Base-by-base conservation (phyloP, 2,888 invertebrate species). In the Acleris holmiana region DNA sequence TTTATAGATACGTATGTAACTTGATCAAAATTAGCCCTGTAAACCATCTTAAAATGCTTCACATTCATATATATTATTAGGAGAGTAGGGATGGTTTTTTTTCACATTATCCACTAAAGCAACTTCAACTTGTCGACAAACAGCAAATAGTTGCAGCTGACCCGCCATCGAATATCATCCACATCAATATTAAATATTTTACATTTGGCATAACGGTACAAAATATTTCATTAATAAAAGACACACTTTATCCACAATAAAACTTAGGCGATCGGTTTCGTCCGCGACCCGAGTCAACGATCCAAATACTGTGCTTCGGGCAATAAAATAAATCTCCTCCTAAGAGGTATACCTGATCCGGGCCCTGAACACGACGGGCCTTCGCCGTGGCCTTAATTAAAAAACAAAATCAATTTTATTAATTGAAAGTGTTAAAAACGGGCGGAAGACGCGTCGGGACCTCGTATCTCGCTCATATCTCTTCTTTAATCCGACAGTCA, bases 371-470 rank as follows among this genome's bases (percentile, higher is more conserved):
- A 87, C 85, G 87, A 86, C 81, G 79, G 77, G 79, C 81, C 83
- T 88, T 88, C 89, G 87, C 88, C 88, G 88, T 88, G 79, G 81
- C 83, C 86, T 87, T 91, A 92, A 91, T 92, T 91, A 92, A 91
- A 92, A 92, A 92, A 91, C 90, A 88, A 92, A 92, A 91, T 90
- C 91, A 91, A 91, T 91, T 92, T 92, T 92, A 91, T 92, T 92
- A 92, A 92, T 92, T 92, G 92, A 89, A 88, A 90, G 91, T 91
- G 92, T 91, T 91, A 92, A 92, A 89, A 91, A 89, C 87, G 91
- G 91, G 86, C 90, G 91, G 89, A 89, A 89, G 89, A 88, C 83
- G 83, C 86, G 87, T 85, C 81, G 83, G 84, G 73, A 75, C 72
- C 72, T 76, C 84, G 83, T 90, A 91, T 91, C 90, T 90, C 73